Evolutionary conservation across 2,888 invertebrate species (phyloP), one percentile per base, ranked within the genome.

Genomic region (Tetanocera ferruginea): DNA sequence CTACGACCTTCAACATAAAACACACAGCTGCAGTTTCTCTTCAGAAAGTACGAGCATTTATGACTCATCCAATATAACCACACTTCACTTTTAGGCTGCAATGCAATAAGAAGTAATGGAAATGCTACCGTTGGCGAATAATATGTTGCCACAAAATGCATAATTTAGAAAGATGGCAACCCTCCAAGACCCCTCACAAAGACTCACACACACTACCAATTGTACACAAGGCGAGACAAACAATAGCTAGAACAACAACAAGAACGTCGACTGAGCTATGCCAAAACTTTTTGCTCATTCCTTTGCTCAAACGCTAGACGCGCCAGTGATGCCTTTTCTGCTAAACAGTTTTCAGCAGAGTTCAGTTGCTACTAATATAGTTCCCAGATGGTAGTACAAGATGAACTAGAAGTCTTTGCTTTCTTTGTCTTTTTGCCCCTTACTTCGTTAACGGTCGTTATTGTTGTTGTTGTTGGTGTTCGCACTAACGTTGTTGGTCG

Each of bases 301-400:
- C 14, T 3, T 43, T 3, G 43, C 1, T 11, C 1, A 5, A 37
- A 8, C 2, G 3, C 43, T 43, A 43, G 43, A 43, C 43, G 43
- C 43, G 43, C 43, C 43, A 43, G 43, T 43, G 6, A 43, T 43
- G 11, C 43, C 43, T 43, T 43, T 43, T 43, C 43, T 11, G 43
- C 43, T 43, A 43, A 43, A 14, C 11, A 43, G 43, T 43, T 2
- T 43, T 43, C 23, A 9, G 23, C 19, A 19, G 19, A 55, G 23
- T 55, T 55, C 55, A 55, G 55, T 55, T 55, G 55, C 55, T 49
- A 23, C 72, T 73, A 60, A 62, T 49, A 49, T 60, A 62, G 43
- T 62, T 17, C 17, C 62, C 43, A 73, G 60, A 62, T 73, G 62
- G 62, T 62, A 60, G 23, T 60, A 72, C 23, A 3, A 37, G 25